Base-by-base conservation (phyloP, 1,140 invertebrate genomes). In the Zaprionus lachaisei region DNA sequence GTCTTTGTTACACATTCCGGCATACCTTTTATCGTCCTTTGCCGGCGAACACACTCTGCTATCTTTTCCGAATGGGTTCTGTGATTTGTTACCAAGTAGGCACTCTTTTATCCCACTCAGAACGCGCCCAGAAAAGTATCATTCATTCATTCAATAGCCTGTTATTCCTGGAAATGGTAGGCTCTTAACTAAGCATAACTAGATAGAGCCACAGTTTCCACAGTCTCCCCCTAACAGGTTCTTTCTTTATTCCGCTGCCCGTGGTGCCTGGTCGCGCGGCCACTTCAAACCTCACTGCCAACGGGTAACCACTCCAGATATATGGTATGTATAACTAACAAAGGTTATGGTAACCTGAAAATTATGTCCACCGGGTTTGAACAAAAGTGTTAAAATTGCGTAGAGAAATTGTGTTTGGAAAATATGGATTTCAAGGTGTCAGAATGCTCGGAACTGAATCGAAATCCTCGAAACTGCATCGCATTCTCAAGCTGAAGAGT, bases 401-500 rank as follows among this genome's bases (percentile, higher is more conserved):
- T 75, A 56, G 34, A 55, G 44, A 55, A 69, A 74, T 74, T 60
- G 12, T 76, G 72, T 79, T 79, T 79, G 17, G 72, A 67, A 79
- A 79, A 79, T 79, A 79, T 79, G 77, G 71, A 79, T 79, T 79
- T 71, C 72, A 79, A 79, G 77, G 54, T 76, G 26, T 47, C 17
- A 34, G 17, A 47, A 9, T 47, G 1, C 41, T 47, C 5, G n/a
- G 20, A 47, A 17, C 41, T 55, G 60, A 66, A 47, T 76, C 55
- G 61, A 38, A 62, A 58, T 62, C 64, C 63, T 67, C 64, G 51
- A 67, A 41, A 14, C 38, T 69, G 37, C 12, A 28, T n/a, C 24
- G 14, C 9, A 55, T 26, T 26, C 58, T 44, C 12, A 24, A 61
- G 47, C 62, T 72, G 72, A 79, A 75, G 76, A 62, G 76, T 79